Evolutionary conservation across 2,113 vertebrate genomes (phyloP), one percentile per base, ranked within the genome.

Genomic region (Amazona guildingii): DNA sequence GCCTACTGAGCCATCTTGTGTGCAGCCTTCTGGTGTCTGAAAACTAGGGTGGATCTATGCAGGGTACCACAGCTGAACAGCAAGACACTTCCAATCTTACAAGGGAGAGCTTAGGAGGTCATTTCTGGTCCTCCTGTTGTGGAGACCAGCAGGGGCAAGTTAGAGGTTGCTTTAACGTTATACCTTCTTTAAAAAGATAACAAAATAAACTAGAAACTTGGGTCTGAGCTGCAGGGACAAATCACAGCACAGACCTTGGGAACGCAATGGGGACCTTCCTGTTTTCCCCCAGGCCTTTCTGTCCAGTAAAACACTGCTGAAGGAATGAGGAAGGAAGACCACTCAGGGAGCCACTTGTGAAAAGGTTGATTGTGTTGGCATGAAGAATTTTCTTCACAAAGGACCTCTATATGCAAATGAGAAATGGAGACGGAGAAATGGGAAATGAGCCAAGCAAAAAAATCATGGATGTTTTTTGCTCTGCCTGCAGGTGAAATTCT

Each of bases 21-120:
- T 33, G n/a, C 41, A 46, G 14, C 0, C 0, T 2, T 2, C 10
- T 5, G 27, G 9, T 28, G 49, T 10, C 37, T 19, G 1, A 66
- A 88, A 86, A 31, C 19, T 68, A 46, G 33, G 8, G 11, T 66
- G 33, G 33, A 61, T 57, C 13, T 6, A 20, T 0, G 0, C 1
- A 3, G 49, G 21, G 5, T 51, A 33, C 25, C 37, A 11, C 1
- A 0, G 10, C 23, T 46, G 44, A 31, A n/a, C 48, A 67, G 27
- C 18, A 41, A 23, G 48, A 48, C 74, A 28, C 12, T n/a, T n/a
- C 37, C 35, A 54, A 0, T 4, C 37, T 35, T 59, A 35, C 64
- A 77, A 59, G 21, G 43, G 7, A 86, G 55, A 18, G 78, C 17
- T 16, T 8, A 29, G 11, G 73, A 63, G 24, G n/a, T 48, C 1